These are phyloP conservation scores for Huso huso DNA, from an alignment of 2,797 vertebrate genomes.

Conservation along the genomic window DNA sequence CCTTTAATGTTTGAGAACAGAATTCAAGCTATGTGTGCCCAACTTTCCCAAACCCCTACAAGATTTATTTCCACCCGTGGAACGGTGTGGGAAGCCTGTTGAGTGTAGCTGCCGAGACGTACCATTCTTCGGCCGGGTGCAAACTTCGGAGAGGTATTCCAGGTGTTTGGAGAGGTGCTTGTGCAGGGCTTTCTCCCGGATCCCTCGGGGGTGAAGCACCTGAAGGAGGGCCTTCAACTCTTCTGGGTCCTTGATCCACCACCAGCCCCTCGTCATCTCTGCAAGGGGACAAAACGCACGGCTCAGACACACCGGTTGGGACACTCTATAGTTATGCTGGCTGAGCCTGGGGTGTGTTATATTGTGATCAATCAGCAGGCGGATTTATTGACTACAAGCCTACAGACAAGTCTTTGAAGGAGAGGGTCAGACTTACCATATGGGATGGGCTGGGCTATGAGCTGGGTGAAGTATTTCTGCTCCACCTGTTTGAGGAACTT, in stretches of 20 bases:
- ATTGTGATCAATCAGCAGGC: not conserved
- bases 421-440: constrained; percentile 53
- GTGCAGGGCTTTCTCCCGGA: constrained; percentile 84
- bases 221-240: constrained; percentile 70
- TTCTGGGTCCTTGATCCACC: constrained; percentile 82
- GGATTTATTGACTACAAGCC: not conserved
- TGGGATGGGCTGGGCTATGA: constrained; percentile 83
- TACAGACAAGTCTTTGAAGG: not conserved
- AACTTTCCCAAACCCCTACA: not conserved
- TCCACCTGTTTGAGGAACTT: constrained; percentile 85
- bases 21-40: too few relatives aligned
- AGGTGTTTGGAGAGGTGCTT: constrained; percentile 90
- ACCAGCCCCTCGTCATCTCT: constrained; percentile 88
- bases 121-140: constrained; percentile 64
- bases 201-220: constrained; percentile 77
- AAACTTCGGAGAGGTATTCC: constrained; percentile 80
- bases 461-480: constrained; percentile 82
- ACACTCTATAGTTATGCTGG: not conserved
- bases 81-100: constrained; percentile 38
- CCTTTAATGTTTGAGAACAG: too few relatives aligned
- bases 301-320: not conserved
- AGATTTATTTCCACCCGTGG: not conserved
- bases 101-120: constrained; percentile 44
- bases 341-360: too few relatives aligned
- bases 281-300: constrained; percentile 15